Conservation (phyloP, 2,113 vertebrate species). For the Carassius gibelio region DNA sequence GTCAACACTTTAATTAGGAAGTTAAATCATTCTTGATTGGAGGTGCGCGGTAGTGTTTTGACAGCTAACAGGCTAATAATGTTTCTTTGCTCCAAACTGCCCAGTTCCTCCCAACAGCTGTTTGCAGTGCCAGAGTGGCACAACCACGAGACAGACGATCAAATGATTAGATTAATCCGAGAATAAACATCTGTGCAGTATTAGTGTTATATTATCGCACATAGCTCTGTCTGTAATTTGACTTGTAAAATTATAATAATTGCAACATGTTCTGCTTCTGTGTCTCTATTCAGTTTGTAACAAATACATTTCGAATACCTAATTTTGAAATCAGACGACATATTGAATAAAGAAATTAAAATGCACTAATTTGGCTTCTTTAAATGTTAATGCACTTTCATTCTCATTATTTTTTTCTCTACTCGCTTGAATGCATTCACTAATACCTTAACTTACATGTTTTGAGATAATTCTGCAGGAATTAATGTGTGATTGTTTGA, state of each 20-base stretch:
- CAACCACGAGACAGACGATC: neutral
- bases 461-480: neutral
- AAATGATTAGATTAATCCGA: neutral
- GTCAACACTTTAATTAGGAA: neutral
- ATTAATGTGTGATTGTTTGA: conserved; percentile 31
- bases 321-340: neutral
- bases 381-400: neutral
- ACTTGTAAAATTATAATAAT: neutral
- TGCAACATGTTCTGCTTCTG: neutral
- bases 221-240: neutral
- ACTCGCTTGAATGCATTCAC: neutral
- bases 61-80: neutral
- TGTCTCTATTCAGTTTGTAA: neutral
- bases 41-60: neutral
- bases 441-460: neutral
- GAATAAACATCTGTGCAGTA: neutral
- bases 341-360: neutral
- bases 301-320: neutral
- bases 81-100: neutral
- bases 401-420: neutral
- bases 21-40: neutral
- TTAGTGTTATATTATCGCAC: neutral
- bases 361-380: neutral
- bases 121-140: conserved; percentile 1
- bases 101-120: conserved; percentile 28